Conservation (phyloP, 2,113 vertebrate genomes). For the Fregata magnificens region DNA sequence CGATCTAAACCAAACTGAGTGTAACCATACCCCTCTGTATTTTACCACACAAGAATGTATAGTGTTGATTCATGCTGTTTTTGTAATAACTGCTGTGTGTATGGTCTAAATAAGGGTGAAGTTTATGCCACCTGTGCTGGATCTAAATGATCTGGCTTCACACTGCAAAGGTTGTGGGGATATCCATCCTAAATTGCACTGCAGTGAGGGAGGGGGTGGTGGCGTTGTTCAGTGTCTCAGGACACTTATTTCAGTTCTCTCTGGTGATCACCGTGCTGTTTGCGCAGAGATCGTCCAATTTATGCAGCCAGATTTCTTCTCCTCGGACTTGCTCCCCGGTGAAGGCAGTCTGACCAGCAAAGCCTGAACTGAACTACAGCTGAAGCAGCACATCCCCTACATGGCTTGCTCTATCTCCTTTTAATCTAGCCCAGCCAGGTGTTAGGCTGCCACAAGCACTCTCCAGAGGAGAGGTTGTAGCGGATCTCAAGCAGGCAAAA, state of each 20-base stretch:
- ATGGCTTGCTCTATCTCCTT: neutral
- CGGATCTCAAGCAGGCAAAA: neutral
- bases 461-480: neutral
- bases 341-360: neutral
- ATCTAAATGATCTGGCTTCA: neutral
- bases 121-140: neutral
- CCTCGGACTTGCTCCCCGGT: accelerated
- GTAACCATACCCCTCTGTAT: neutral
- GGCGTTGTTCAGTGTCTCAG: neutral
- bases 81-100: accelerated
- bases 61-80: neutral
- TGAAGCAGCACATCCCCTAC: neutral
- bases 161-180: too few species aligned
- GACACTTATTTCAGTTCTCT: neutral
- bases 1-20: neutral
- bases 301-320: neutral
- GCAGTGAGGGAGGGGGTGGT: too few species aligned
- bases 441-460: accelerated
- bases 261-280: neutral
- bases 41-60: neutral
- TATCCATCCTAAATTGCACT: neutral
- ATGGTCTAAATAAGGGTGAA: neutral
- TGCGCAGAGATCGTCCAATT: neutral
- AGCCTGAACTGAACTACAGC: neutral
- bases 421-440: neutral